A percentile compares a stretch with the other conserved stretches of the same genome.
These are phyloP conservation scores for Salticus scenicus DNA, from an alignment of 2,888 invertebrate genomes.

Conservation along the genomic window DNA sequence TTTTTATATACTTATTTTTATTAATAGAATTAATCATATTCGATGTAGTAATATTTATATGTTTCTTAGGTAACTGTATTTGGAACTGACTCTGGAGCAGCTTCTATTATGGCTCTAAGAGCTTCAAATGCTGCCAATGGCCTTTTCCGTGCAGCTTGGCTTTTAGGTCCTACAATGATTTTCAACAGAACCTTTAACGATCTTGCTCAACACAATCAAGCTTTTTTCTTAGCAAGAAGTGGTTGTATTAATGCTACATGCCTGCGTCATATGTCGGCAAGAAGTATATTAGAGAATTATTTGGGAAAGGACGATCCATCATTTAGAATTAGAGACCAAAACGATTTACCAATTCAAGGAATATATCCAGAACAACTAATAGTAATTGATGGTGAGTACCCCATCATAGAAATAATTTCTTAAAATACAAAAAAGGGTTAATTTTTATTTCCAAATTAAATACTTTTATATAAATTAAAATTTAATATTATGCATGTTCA, in stretches of 20 bases:
- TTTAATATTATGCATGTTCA: too few species aligned
- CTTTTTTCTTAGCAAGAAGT: conserved; percentile 65
- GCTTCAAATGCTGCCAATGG: conserved; percentile 32
- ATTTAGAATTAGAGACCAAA: conserved; percentile 73
- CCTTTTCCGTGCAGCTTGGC: conserved; percentile 69
- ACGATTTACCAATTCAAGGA: conserved; percentile 72
- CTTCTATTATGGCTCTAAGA: conserved; percentile 69
- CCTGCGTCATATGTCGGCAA: conserved; percentile 55
- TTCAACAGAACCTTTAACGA: conserved; percentile 67
- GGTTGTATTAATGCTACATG: conserved; percentile 63
- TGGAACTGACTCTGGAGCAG: conserved; percentile 70
- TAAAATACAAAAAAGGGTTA: too few species aligned
- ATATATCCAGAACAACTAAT: conserved; percentile 71
- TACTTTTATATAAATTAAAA: too few species aligned
- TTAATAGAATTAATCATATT: too few species aligned
- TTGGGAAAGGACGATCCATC: conserved; percentile 73
- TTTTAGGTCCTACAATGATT: conserved; percentile 69
- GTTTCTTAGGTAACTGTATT: conserved; percentile 66
- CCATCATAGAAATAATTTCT: too few species aligned
- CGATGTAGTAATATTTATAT: too few species aligned
- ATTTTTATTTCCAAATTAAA: too few species aligned
- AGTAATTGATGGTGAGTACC: conserved; percentile 69
- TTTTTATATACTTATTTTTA: too few species aligned
- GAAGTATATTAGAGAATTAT: conserved; percentile 43
- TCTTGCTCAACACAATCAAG: conserved; percentile 62